phyloP scores from a whole-genome alignment of 92 coral and sea anemone species.

The Umimayanthus kanabou region DNA sequence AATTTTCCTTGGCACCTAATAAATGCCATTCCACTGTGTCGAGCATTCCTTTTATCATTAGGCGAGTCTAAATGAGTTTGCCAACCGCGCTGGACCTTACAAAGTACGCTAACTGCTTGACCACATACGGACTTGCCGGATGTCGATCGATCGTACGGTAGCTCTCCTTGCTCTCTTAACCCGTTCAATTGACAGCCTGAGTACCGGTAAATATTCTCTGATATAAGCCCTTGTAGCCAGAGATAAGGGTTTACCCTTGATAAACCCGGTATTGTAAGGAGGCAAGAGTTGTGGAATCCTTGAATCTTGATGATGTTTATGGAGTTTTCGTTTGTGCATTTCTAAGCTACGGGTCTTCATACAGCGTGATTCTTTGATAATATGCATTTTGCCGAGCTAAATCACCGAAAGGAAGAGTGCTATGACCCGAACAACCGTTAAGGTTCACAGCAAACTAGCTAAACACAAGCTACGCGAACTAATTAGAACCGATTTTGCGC shows the following conservation, averaged over 20 bases:
- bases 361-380: background rate
- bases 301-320: background rate
- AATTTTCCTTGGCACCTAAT: slow-evolving; percentile 50
- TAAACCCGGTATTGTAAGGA: background rate
- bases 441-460: slow-evolving; percentile 2
- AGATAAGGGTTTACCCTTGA: background rate
- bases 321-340: background rate
- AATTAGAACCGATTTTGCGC: slow-evolving; percentile 44
- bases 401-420: background rate
- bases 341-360: background rate
- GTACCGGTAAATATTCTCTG: background rate
- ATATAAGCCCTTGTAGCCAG: background rate
- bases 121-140: slow-evolving; percentile 26
- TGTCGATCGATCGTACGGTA: background rate
- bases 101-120: slow-evolving; percentile 11
- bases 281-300: background rate
- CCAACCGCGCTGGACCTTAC: slow-evolving; percentile 19
- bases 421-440: slow-evolving; percentile 4
- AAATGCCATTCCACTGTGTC: slow-evolving; percentile 14
- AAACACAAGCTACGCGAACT: slow-evolving; percentile 16
- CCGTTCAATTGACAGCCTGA: slow-evolving; percentile 4
- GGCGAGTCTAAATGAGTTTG: background rate
- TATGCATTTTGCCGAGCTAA: slow-evolving; percentile 15
- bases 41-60: slow-evolving; percentile 34
- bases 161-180: background rate